Base-by-base conservation (phyloP, 2,888 invertebrate species). In the Diarsia rubi region DNA sequence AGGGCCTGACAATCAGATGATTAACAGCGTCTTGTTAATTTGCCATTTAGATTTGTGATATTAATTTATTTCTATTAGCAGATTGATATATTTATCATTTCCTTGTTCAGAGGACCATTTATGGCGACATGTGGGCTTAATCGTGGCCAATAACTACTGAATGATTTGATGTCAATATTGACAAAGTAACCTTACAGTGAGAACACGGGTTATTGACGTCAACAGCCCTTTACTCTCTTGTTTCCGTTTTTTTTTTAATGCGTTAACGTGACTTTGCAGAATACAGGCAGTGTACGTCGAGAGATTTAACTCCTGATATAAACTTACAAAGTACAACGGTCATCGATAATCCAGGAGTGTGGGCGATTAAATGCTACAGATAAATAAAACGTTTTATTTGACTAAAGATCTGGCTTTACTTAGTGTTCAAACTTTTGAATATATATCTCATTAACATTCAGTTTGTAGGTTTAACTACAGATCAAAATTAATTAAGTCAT, bases 11-110 rank as follows among this genome's bases (percentile, higher is more conserved):
- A 65, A 81, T 70, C n/a, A 24, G 19, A 74, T 82, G 75, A 83
- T 86, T 83, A 79, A 84, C 67, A 57, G n/a, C 64, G 37, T 49
- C 76, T 63, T 37, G 68, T 82, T 85, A 78, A 82, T 86, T 84
- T 81, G 80, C 65, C 66, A 79, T 84, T 84, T 72, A 83, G 73
- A 83, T 81, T 63, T 60, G 52, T 47, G 16, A 16, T 75, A 75
- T 75, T 63, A 70, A 63, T 75, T 63, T 72, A 63, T 78, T 60
- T 52, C 11, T 44, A 49, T 31, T 77, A 47, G 9, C 52, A 60
- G 62, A 78, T 79, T 85, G 47, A 78, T 79, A 78, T 79, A 75
- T 83, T 73, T 67, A 37, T 65, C 63, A 67, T 79, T 84, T 84
- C 84, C 82, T 79, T 67, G 69, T 82, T 78, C 64, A 66, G 31